These are phyloP conservation scores for Leptinotarsa tumamoca DNA, from an alignment of 2,888 invertebrate species.

Conservation along the genomic window DNA sequence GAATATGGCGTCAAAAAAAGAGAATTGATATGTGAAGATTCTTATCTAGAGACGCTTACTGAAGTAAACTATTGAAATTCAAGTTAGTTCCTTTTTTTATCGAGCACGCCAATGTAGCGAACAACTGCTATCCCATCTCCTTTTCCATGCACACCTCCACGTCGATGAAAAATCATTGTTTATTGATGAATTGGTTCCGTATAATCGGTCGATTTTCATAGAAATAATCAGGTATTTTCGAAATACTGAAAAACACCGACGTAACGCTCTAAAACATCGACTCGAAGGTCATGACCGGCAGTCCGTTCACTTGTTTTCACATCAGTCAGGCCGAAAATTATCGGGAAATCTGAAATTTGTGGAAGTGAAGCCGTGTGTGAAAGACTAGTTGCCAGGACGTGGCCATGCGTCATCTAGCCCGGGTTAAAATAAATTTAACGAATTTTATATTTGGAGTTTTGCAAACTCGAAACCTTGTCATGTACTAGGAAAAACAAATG, in stretches of 20 bases:
- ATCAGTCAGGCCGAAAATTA: slow-evolving; percentile 40
- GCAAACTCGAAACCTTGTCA: not conserved
- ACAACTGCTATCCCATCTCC: not conserved
- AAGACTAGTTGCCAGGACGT: slow-evolving; percentile 8
- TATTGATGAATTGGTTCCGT: slow-evolving; percentile 34
- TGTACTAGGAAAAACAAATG: not conserved
- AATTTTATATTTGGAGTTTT: slow-evolving; percentile 7
- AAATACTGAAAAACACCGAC: slow-evolving; percentile 30
- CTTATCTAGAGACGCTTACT: no score
- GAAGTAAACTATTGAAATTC: no score
- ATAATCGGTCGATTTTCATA: slow-evolving; percentile 36
- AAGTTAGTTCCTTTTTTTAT: no score
- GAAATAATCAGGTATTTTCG: slow-evolving; percentile 38
- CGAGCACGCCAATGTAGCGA: not conserved
- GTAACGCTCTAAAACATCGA: slow-evolving; percentile 4
- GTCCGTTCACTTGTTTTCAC: slow-evolving; percentile 28
- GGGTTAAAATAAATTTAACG: slow-evolving; percentile 4
- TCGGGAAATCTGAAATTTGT: slow-evolving; percentile 38
- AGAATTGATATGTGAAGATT: not conserved
- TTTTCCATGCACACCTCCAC: slow-evolving; percentile 21
- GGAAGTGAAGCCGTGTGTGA: slow-evolving; percentile 29
- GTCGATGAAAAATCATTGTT: slow-evolving; percentile 34
- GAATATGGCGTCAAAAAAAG: not conserved
- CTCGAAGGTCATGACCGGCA: slow-evolving; percentile 26
- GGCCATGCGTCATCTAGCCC: not conserved